Base-by-base conservation (phyloP, 2,797 vertebrate genomes). In the Notolepis coatsorum region DNA sequence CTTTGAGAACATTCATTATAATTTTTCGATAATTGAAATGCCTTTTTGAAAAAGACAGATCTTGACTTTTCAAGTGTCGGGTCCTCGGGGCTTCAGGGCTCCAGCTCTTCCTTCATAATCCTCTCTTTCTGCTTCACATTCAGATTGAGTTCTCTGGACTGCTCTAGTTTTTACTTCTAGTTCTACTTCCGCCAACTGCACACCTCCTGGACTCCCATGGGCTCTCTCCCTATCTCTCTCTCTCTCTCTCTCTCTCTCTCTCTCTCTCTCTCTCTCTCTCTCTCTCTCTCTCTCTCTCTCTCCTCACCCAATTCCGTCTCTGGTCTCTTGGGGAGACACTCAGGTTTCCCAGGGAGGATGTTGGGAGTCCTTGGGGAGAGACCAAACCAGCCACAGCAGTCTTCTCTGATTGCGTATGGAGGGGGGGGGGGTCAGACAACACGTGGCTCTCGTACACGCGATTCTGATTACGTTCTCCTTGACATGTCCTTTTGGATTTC, bases 271-370 rank as follows among this genome's bases (percentile, higher is more conserved):
- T n/a, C n/a, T n/a, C n/a, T n/a, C n/a, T n/a, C n/a, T n/a, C n/a
- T n/a, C n/a, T n/a, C n/a, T n/a, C n/a, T n/a, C n/a, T n/a, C n/a
- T n/a, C n/a, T n/a, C n/a, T n/a, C n/a, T n/a, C n/a, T n/a, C 74
- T 80, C 62, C 65, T 81, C 79, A 77, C 81, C 78, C 87, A 82
- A 84, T 87, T 87, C 85, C 75, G 68, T 80, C 59, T 80, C 58
- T 72, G 70, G 80, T 80, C 72, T 85, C 82, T 58, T 18, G 72
- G 84, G 82, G 77, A 79, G 73, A 2, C 10, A 60, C 62, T 80
- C 64, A 60, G 65, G 74, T 80, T 79, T 82, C 63, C 81, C 65
- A 76, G 65, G 64, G 73, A 81, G 62, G 68, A 73, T 82, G 62
- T 82, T 61, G 45, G 15, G 57, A n/a, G 53, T 74, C 86, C 75